Evolutionary conservation across 2,113 vertebrate species (phyloP).

Genomic region (Corythornis vintsioides): DNA sequence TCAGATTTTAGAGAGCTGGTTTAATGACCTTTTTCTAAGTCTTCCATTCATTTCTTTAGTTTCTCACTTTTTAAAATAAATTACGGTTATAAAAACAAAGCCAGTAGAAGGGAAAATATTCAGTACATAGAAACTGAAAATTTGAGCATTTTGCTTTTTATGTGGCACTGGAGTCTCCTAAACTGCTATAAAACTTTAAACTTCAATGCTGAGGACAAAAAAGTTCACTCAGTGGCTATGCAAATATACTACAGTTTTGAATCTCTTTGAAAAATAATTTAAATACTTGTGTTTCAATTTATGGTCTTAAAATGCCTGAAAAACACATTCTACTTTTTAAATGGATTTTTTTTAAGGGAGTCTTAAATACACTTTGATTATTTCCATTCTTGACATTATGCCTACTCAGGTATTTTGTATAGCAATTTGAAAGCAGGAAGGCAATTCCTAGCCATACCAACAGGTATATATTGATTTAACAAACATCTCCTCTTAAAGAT

Average conservation of each 20-base stretch:
- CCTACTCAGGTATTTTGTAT: slow-evolving; percentile 66
- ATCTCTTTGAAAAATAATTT: slow-evolving; percentile 77
- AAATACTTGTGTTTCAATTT: slow-evolving; percentile 75
- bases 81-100: slow-evolving; percentile 86
- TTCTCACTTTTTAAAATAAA: slow-evolving; percentile 84
- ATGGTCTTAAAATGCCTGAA: slow-evolving; percentile 66
- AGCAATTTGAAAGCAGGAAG: slow-evolving; percentile 72
- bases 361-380: slow-evolving; percentile 76
- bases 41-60: slow-evolving; percentile 64
- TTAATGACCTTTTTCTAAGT: slow-evolving; percentile 62
- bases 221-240: slow-evolving; percentile 71
- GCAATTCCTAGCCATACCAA: slow-evolving; percentile 69
- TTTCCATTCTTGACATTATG: slow-evolving; percentile 70
- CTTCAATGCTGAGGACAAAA: slow-evolving; percentile 77
- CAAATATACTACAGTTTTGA: slow-evolving; percentile 73
- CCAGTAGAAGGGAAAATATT: slow-evolving; percentile 81
- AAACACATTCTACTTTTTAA: slow-evolving; percentile 67
- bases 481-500: slow-evolving; percentile 71
- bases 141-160: slow-evolving; percentile 86
- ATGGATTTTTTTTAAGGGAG: slow-evolving; percentile 68
- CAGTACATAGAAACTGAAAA: slow-evolving; percentile 78
- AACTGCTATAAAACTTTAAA: slow-evolving; percentile 88
- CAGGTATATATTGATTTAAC: slow-evolving; percentile 66
- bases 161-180: slow-evolving; percentile 85
- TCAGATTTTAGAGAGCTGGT: slow-evolving; percentile 60